phyloP scores from a whole-genome alignment of 2,888 invertebrate species.

The Tridacna gigas region DNA sequence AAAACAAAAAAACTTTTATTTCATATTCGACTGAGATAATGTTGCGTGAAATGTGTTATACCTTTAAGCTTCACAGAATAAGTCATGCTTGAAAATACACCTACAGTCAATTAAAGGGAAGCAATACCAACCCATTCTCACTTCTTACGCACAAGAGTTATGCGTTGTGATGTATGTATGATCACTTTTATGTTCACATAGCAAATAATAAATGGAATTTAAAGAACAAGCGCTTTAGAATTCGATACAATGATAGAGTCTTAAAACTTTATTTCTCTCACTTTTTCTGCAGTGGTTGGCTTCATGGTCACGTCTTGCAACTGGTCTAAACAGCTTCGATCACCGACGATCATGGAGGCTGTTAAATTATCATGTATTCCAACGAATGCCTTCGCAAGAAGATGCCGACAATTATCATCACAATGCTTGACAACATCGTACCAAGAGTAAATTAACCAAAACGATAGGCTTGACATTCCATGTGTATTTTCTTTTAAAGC shows the following conservation, averaged over 20 bases:
- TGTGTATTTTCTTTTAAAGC: neutral
- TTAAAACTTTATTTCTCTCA: slow-evolving; percentile 6
- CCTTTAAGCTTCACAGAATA: too few relatives aligned
- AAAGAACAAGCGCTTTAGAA: neutral
- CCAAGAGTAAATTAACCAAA: slow-evolving; percentile 1
- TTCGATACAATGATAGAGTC: neutral
- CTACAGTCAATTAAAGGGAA: neutral
- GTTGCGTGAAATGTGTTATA: too few relatives aligned
- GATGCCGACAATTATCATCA: neutral
- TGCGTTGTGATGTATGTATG: neutral
- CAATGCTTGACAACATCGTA: slow-evolving; percentile 6
- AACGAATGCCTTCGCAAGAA: neutral
- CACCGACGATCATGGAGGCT: slow-evolving; percentile 1
- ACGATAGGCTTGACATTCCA: neutral
- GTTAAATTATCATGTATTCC: slow-evolving; percentile 4
- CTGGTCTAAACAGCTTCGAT: neutral
- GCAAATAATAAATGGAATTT: neutral
- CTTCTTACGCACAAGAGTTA: slow-evolving; percentile 6
- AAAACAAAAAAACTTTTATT: too few relatives aligned
- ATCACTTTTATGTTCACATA: too few relatives aligned
- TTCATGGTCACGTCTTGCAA: neutral
- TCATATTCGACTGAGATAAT: too few relatives aligned
- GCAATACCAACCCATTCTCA: slow-evolving; percentile 1
- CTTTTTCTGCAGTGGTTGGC: neutral
- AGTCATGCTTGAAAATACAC: neutral